These are phyloP conservation scores for Thryonomys swinderianus DNA, from an alignment of 2,113 vertebrate genomes.

Conservation along the genomic window DNA sequence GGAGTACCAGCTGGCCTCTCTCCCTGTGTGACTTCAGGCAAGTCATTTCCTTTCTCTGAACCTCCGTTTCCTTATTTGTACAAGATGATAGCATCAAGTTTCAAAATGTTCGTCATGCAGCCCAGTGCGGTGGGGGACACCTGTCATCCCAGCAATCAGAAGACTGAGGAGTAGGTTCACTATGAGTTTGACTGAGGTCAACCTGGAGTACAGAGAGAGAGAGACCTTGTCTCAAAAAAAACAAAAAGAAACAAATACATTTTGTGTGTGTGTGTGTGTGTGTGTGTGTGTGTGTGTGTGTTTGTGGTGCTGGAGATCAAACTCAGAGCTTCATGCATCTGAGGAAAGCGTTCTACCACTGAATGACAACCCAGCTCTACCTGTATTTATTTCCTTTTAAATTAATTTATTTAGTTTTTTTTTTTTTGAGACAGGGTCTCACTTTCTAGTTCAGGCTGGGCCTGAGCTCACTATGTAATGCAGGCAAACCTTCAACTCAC, in stretches of 20 bases:
- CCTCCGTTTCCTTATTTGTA: conserved; percentile 56
- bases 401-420: too few species aligned
- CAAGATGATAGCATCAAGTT: conserved; percentile 48
- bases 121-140: background rate
- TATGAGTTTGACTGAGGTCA: background rate
- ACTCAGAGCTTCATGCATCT: background rate
- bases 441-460: too few species aligned
- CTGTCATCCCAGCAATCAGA: background rate
- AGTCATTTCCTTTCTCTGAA: conserved; percentile 69
- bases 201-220: background rate
- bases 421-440: too few species aligned
- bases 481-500: too few species aligned
- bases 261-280: too few species aligned
- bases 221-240: background rate
- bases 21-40: conserved; percentile 27
- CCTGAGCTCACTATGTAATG: too few species aligned
- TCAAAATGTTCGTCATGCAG: background rate
- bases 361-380: background rate
- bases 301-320: background rate
- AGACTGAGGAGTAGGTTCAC: background rate
- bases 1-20: background rate
- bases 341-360: background rate
- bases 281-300: too few species aligned
- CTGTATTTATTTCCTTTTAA: background rate
- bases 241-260: background rate